Conservation (phyloP, 1,140 invertebrate species). For the Subanguina moxae region DNA sequence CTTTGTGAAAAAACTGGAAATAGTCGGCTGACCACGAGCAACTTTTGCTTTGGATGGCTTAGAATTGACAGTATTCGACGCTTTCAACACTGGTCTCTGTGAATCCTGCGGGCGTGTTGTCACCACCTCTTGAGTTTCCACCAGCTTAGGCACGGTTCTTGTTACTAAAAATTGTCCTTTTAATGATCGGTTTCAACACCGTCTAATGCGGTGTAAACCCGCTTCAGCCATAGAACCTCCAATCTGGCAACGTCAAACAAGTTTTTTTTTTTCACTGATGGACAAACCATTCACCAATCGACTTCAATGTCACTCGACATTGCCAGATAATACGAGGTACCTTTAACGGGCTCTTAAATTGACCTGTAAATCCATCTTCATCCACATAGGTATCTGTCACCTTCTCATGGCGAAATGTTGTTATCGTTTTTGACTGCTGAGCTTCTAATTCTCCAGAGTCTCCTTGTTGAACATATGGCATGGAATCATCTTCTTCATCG, state of each 20-base stretch:
- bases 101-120: neutral
- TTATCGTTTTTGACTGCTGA: neutral
- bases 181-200: neutral
- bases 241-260: neutral
- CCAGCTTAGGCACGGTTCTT: neutral
- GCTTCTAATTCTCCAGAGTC: neutral
- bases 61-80: neutral
- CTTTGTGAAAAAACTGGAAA: neutral
- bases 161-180: neutral
- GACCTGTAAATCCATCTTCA: neutral
- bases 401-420: neutral
- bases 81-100: neutral
- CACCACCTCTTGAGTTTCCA: neutral
- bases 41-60: neutral
- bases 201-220: neutral
- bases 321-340: neutral
- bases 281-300: neutral
- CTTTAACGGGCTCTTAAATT: neutral
- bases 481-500: no score
- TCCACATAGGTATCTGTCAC: neutral
- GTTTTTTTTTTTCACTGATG: neutral
- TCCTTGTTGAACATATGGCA: no score
- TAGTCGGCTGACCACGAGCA: neutral
- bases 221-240: no score
- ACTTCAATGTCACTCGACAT: neutral